Conservation (phyloP, 2,888 invertebrate genomes). For the Apodemia hepburni region DNA sequence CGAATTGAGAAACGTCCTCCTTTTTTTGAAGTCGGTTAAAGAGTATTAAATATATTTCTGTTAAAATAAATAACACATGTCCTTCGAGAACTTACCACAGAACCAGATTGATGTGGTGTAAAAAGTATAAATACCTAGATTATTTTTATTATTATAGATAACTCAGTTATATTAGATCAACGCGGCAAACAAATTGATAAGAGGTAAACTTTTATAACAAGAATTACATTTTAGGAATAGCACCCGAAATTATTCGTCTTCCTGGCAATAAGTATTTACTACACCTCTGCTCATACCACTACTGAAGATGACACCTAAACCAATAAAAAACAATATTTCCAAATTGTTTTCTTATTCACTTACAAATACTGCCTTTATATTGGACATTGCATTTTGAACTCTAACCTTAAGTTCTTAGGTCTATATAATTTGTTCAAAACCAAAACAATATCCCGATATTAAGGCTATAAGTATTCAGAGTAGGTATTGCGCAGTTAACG, state of each 20-base stretch:
- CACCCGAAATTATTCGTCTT: neutral
- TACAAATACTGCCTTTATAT: constrained; percentile 12
- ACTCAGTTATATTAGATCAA: constrained; percentile 22
- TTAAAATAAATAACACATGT: no score
- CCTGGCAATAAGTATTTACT: neutral
- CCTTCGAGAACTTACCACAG: no score
- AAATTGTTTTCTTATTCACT: constrained; percentile 23
- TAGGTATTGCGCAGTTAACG: constrained; percentile 12
- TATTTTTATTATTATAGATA: no score
- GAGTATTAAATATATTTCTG: no score
- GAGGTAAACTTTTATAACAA: neutral
- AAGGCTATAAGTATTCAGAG: constrained; percentile 6
- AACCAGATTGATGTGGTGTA: no score
- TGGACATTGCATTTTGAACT: neutral
- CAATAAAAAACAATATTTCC: constrained; percentile 18
- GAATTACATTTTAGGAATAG: neutral
- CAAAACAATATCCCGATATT: constrained; percentile 6
- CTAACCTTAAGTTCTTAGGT: neutral
- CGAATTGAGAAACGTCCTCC: no score
- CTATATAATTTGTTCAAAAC: neutral
- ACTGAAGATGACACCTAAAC: neutral
- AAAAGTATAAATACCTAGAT: no score
- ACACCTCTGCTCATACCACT: neutral
- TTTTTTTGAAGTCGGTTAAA: no score
- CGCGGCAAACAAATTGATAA: constrained; percentile 8